Conservation (phyloP, 2,113 vertebrate species). For the Hippotragus niger region DNA sequence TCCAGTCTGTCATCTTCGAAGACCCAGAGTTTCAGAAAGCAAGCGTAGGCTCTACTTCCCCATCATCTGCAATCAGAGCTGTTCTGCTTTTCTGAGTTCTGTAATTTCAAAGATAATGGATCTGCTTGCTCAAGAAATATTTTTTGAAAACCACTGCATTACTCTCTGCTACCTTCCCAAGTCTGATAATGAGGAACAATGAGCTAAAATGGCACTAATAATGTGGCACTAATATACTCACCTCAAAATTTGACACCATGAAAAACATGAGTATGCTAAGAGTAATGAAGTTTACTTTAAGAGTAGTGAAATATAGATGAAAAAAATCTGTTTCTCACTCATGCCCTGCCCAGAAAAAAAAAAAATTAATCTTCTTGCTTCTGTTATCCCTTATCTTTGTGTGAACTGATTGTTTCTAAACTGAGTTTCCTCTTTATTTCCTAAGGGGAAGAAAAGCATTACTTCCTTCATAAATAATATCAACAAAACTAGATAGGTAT, state of each 20-base stretch:
- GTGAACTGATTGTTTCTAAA: slow-evolving; percentile 31
- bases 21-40: not conserved
- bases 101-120: slow-evolving; percentile 11
- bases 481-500: not conserved
- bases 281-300: not conserved
- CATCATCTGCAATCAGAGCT: not conserved
- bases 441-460: not conserved
- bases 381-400: not conserved
- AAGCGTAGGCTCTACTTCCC: not conserved
- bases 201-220: not conserved
- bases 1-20: not conserved
- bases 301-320: not conserved
- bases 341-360: not conserved
- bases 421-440: slow-evolving; percentile 14
- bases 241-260: not conserved
- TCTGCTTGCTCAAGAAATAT: not conserved
- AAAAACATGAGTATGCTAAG: not conserved
- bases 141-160: not conserved
- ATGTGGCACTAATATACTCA: not conserved
- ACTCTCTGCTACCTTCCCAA: not conserved
- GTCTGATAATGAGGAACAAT: not conserved
- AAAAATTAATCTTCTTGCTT: not conserved
- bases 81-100: not conserved
- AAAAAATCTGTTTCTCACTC: not conserved
- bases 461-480: not conserved